Conservation (phyloP, 2,888 invertebrate genomes). For the Bimastos eiseni region DNA sequence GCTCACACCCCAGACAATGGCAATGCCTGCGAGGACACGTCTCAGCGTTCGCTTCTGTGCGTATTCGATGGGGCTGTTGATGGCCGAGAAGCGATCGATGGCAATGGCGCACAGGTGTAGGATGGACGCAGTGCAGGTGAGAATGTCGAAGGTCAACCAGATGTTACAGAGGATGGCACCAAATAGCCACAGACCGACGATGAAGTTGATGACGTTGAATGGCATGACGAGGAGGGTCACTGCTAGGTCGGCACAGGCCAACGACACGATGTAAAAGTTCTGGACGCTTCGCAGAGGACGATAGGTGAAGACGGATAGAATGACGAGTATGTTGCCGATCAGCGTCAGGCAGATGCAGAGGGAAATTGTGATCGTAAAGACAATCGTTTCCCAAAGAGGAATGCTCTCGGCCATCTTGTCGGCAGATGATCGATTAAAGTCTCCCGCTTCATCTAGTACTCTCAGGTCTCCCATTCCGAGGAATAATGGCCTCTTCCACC, state of each 20-base stretch:
- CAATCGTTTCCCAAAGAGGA: neutral
- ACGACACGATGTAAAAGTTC: conserved; percentile 49
- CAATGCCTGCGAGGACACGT: conserved; percentile 72
- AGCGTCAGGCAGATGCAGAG: conserved; percentile 38
- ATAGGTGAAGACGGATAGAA: conserved; percentile 48
- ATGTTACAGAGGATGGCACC: conserved; percentile 85
- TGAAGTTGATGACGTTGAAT: conserved; percentile 86
- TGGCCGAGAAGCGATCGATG: conserved; percentile 79
- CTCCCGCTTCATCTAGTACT: too few relatives aligned
- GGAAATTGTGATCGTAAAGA: neutral
- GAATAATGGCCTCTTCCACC: too few relatives aligned
- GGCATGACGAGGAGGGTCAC: conserved; percentile 69
- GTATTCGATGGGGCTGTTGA: conserved; percentile 90
- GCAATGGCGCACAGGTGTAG: conserved; percentile 91
- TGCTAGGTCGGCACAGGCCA: conserved; percentile 48
- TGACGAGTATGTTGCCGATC: conserved; percentile 49
- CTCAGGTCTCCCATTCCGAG: too few relatives aligned
- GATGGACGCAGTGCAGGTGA: conserved; percentile 94
- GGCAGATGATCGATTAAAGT: too few relatives aligned
- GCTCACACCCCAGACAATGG: conserved; percentile 87
- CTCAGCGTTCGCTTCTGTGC: conserved; percentile 82
- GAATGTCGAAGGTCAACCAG: conserved; percentile 92
- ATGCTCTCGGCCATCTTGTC: too few relatives aligned
- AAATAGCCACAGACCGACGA: conserved; percentile 77
- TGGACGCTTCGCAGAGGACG: conserved; percentile 47